These are phyloP conservation scores for Orchestia grillus DNA, from an alignment of 1,140 invertebrate species.

Conservation along the genomic window DNA sequence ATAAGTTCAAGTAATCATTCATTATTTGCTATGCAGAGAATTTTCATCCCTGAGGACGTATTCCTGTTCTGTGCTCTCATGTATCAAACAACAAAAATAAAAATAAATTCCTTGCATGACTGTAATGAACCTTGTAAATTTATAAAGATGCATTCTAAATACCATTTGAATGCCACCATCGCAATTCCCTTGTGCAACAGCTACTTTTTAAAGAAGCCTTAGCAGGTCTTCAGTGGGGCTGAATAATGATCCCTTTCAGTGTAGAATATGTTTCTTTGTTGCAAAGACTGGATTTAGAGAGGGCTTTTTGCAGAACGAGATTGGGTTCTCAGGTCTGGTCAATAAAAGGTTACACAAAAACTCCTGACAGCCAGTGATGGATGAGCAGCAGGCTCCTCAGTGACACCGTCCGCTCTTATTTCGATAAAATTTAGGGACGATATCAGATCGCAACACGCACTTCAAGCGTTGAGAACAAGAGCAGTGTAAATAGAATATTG, in stretches of 20 bases:
- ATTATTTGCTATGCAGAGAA: neutral
- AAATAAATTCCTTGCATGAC: neutral
- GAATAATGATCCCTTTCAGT: neutral
- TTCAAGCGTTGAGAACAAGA: neutral
- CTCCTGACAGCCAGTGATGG: conserved; percentile 41
- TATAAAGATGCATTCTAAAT: neutral
- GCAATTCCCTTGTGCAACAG: neutral
- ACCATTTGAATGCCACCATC: neutral
- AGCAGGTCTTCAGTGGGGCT: neutral
- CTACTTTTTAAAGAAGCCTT: neutral
- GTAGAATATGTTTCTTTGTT: conserved; percentile 7
- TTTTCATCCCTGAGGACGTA: neutral
- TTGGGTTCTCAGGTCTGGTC: conserved; percentile 47
- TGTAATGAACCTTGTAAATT: neutral
- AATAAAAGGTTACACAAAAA: conserved; percentile 45
- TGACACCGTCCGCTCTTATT: conserved; percentile 10
- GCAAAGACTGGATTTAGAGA: conserved; percentile 37
- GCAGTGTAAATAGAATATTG: neutral
- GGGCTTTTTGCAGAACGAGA: neutral
- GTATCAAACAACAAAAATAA: neutral
- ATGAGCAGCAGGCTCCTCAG: neutral
- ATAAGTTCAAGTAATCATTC: neutral
- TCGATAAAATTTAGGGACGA: neutral
- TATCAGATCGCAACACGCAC: neutral
- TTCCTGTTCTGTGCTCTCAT: neutral